Conservation (phyloP, 2,113 vertebrate species). For the Eudyptes chrysolophus region DNA sequence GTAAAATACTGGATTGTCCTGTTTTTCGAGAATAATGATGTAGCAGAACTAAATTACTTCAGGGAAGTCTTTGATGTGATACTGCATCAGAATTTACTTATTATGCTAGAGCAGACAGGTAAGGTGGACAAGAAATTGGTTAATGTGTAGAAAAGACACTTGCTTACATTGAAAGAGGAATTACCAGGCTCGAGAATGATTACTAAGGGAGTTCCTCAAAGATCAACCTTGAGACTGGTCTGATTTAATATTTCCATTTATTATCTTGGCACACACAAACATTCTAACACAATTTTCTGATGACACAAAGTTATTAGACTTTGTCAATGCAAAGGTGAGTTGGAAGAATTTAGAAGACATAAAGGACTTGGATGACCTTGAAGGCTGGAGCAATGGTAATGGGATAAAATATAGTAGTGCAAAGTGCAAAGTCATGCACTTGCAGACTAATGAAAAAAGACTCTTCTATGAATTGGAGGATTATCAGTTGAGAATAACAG, state of each 20-base stretch:
- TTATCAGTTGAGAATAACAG: not conserved
- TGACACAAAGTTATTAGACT: not conserved
- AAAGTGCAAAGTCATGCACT: not conserved
- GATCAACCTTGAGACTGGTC: not conserved
- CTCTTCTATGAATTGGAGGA: not conserved
- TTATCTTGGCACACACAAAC: not conserved
- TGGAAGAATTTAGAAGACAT: not conserved
- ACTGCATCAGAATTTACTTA: not conserved
- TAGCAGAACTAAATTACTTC: not conserved
- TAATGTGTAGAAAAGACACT: not conserved
- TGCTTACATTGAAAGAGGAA: not conserved
- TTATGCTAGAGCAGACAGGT: not conserved
- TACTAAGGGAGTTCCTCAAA: not conserved
- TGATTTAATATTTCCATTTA: not conserved
- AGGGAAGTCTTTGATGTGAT: not conserved
- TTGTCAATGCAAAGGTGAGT: not conserved
- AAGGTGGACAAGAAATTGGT: not conserved
- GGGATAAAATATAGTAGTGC: not conserved
- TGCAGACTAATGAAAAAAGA: not conserved
- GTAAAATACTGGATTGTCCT: not conserved
- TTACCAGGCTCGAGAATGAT: not conserved
- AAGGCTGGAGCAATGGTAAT: not conserved
- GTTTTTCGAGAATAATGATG: not conserved
- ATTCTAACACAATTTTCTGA: not conserved
- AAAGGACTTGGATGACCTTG: not conserved